A percentile compares a stretch with the other conserved stretches of the same genome.
phyloP scores from a whole-genome alignment of 2,888 invertebrate genomes.

The Lithophane socia region DNA sequence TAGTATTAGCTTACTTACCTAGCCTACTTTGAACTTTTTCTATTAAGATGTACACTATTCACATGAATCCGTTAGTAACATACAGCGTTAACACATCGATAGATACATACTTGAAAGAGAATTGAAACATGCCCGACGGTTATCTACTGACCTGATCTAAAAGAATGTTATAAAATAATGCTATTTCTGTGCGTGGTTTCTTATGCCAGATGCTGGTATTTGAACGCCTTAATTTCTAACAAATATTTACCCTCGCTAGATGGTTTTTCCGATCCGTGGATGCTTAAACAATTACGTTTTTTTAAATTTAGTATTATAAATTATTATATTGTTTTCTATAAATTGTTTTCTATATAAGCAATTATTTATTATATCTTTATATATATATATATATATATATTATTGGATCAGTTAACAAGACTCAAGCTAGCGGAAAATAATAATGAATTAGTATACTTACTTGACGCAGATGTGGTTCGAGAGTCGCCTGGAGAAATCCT shows the following conservation, averaged over 20 bases:
- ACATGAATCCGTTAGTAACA: background rate
- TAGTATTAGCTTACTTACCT: background rate
- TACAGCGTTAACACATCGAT: background rate
- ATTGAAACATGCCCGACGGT: background rate
- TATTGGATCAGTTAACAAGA: background rate
- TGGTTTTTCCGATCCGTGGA: no score
- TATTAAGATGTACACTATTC: background rate
- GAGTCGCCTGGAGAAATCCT: conserved; percentile 96
- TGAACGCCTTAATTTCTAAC: background rate
- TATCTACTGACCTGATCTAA: background rate
- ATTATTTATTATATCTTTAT: no score
- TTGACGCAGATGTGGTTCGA: conserved; percentile 96
- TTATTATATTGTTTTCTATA: no score
- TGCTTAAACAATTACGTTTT: no score
- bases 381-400: no score
- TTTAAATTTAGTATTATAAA: no score
- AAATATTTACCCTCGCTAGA: background rate
- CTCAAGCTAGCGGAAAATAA: background rate
- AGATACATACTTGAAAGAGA: background rate
- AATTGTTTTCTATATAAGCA: no score
- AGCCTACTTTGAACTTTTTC: background rate
- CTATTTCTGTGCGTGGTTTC: background rate
- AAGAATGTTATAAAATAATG: background rate
- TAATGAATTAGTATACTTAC: conserved; percentile 75
- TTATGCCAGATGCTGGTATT: background rate